These are phyloP conservation scores for Serripes groenlandicus DNA, from an alignment of 2,888 invertebrate genomes.

Conservation along the genomic window DNA sequence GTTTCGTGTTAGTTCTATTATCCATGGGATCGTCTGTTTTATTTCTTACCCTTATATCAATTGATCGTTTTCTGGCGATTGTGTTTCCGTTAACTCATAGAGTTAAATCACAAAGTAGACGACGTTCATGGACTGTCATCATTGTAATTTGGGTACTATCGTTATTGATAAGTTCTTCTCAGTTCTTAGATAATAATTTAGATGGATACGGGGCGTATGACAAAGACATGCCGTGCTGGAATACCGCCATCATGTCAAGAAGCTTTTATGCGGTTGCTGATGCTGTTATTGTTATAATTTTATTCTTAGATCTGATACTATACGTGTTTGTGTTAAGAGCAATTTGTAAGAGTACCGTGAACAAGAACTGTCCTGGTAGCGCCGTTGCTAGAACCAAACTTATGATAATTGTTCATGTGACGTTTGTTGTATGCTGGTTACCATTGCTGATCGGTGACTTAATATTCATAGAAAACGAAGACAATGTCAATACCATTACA, in stretches of 20 bases:
- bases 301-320: neutral
- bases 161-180: neutral
- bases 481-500: neutral
- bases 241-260: neutral
- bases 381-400: constrained; percentile 5
- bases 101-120: neutral
- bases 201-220: neutral
- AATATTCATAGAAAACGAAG: neutral
- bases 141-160: neutral
- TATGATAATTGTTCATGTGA: neutral
- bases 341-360: neutral
- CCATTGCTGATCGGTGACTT: neutral
- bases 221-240: neutral
- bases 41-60: neutral
- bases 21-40: neutral
- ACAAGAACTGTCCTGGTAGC: neutral
- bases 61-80: neutral
- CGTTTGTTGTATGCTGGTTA: constrained; percentile 8
- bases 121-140: neutral
- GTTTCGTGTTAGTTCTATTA: neutral
- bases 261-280: neutral
- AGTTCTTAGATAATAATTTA: neutral
- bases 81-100: neutral
- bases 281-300: neutral
- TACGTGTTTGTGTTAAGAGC: neutral